phyloP scores from a whole-genome alignment of 2,113 vertebrate genomes.

The Dipodomys spectabilis region DNA sequence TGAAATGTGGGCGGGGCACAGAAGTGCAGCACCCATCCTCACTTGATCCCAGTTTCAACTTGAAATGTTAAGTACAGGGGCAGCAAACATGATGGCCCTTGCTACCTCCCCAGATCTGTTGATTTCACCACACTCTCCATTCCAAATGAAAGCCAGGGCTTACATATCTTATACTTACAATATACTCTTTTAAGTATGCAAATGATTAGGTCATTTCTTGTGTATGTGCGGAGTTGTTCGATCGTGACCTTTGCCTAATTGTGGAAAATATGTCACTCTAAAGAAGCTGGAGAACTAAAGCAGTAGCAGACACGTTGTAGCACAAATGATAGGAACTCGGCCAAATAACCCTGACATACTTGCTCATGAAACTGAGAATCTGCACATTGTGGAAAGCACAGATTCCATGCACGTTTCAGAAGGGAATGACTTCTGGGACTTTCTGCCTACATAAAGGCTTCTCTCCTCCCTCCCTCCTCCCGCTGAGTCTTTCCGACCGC shows the following conservation, averaged over 20 bases:
- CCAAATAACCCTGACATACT: background rate
- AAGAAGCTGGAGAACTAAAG: conserved; percentile 13
- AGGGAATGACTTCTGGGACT: too few relatives aligned
- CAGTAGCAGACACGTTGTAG: background rate
- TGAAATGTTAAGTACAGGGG: conserved; percentile 55
- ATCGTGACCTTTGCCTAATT: background rate
- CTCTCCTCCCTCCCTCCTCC: background rate
- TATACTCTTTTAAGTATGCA: too few relatives aligned
- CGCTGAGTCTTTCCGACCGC: background rate
- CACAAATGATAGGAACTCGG: background rate
- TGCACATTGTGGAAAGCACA: background rate
- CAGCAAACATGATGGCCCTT: conserved; percentile 54
- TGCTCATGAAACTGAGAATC: background rate
- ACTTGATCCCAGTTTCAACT: conserved; percentile 46
- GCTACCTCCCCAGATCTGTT: conserved; percentile 17
- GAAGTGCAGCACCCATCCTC: conserved; percentile 33
- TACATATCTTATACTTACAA: too few relatives aligned
- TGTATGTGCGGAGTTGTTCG: too few relatives aligned
- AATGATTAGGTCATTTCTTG: too few relatives aligned
- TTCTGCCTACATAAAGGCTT: background rate
- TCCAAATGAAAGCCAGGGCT: conserved; percentile 10
- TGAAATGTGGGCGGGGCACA: conserved; percentile 32
- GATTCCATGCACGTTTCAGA: too few relatives aligned
- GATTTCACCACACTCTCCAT: conserved; percentile 12
- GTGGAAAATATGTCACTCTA: background rate